Percentiles rank a stretch among this genome's conserved stretches.
Evolutionary conservation across 1,140 invertebrate species (phyloP).

Genomic region (Holcopasites calliopsidis): DNA sequence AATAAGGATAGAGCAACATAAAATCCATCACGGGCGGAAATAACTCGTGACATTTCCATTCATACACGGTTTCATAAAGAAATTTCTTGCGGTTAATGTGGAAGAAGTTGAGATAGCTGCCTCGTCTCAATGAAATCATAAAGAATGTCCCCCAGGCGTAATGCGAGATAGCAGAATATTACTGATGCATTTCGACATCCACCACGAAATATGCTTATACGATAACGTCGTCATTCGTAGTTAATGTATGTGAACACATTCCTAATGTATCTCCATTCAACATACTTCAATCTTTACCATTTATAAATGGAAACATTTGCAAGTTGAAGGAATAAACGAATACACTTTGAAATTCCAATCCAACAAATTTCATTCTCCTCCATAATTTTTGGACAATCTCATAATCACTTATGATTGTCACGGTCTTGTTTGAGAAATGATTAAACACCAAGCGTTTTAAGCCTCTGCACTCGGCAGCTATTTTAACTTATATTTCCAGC

Average conservation of each 20-base stretch:
- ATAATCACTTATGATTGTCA: no score
- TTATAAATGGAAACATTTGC: background rate
- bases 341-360: no score
- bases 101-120: background rate
- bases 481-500: no score
- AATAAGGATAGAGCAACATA: no score
- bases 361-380: no score
- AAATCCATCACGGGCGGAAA: no score
- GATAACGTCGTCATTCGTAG: background rate
- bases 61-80: background rate
- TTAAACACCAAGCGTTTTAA: no score
- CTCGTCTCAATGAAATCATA: background rate
- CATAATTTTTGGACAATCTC: no score
- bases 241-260: background rate
- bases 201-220: background rate
- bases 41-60: background rate
- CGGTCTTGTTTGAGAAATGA: no score
- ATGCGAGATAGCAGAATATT: conserved; percentile 7
- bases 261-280: background rate
- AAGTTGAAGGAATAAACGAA: no score
- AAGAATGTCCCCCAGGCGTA: background rate
- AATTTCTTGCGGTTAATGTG: background rate
- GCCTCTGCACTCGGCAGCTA: no score
- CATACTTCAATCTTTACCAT: background rate
- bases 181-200: background rate